Conservation (phyloP, 2,888 invertebrate genomes). For the Limnephilus rhombicus region DNA sequence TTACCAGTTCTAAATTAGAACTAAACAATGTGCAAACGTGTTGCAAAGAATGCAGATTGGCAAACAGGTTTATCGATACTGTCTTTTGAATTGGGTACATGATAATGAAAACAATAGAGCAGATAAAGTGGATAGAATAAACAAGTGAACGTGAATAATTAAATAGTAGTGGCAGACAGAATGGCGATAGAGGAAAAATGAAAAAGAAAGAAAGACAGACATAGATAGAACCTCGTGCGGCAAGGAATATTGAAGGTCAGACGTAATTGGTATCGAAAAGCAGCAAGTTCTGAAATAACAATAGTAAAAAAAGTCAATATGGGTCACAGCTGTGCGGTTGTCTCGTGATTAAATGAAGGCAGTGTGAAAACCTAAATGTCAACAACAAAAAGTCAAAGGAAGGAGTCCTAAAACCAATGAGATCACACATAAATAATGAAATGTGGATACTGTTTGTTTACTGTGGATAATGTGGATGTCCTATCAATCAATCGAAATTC, state of each 20-base stretch:
- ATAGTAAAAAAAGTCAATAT: not conserved
- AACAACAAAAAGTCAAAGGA: not conserved
- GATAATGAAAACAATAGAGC: not conserved
- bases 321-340: not conserved
- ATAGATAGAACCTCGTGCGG: not conserved
- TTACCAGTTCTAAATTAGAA: not conserved
- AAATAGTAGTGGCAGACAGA: not conserved
- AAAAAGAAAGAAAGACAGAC: not conserved
- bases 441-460: no score
- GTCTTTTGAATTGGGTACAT: not conserved
- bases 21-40: not conserved
- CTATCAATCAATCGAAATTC: no score
- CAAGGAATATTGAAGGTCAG: not conserved
- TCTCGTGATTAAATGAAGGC: not conserved
- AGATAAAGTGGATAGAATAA: not conserved
- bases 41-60: not conserved
- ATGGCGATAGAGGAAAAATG: not conserved
- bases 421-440: no score
- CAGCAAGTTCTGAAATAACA: not conserved
- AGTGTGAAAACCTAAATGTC: not conserved
- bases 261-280: not conserved
- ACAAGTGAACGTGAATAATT: not conserved
- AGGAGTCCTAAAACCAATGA: not conserved
- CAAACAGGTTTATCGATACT: not conserved
- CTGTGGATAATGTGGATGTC: no score